A percentile compares a stretch with the other conserved stretches of the same genome.
These are phyloP conservation scores for Malaclemys terrapin DNA, from an alignment of 2,113 vertebrate genomes.

Conservation along the genomic window DNA sequence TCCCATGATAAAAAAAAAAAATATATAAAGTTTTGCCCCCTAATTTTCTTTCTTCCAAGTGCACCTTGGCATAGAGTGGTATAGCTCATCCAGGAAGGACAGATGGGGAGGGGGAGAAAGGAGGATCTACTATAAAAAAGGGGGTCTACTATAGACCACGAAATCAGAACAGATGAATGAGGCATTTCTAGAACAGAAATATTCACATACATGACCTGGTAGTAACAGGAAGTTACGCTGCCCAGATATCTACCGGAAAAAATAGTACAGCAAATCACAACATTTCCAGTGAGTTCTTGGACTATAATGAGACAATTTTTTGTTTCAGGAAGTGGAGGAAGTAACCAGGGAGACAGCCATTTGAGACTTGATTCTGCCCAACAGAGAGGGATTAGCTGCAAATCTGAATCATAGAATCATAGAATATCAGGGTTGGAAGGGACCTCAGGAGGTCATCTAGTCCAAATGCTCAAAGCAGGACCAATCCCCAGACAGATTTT, in stretches of 20 bases:
- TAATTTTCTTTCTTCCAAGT: background rate
- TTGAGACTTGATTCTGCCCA: background rate
- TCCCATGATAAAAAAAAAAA: background rate
- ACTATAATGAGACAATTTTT: background rate
- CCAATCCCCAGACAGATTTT: too few relatives aligned
- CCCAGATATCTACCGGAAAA: background rate
- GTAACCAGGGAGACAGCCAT: background rate
- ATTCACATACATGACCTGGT: background rate
- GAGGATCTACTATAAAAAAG: background rate
- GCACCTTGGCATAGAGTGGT: background rate
- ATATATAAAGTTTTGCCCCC: background rate
- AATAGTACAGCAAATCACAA: background rate
- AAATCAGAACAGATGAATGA: background rate
- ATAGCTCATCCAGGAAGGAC: background rate
- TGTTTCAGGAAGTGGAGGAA: background rate
- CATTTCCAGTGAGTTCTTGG: background rate
- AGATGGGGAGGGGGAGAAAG: background rate
- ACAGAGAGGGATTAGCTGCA: background rate
- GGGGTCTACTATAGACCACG: background rate
- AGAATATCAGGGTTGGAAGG: too few relatives aligned
- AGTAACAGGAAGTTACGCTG: background rate
- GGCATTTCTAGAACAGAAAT: background rate
- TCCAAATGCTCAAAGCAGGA: too few relatives aligned
- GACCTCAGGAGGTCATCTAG: too few relatives aligned
- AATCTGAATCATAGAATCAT: background rate